Base-by-base conservation (phyloP, 2,113 vertebrate genomes). In the Greenwoodochromis staneri region DNA sequence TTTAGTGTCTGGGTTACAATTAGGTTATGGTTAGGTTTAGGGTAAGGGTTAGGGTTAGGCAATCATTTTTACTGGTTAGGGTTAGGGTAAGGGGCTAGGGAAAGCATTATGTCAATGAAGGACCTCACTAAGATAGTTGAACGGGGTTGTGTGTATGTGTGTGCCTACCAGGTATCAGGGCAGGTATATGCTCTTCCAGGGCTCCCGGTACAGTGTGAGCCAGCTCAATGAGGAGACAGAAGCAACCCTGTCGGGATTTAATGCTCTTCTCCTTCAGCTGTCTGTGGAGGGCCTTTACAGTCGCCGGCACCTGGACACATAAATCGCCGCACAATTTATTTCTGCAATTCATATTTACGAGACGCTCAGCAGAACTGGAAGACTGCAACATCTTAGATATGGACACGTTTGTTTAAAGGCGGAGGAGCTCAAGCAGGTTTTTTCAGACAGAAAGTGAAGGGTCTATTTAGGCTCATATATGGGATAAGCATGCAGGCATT, bases 241-340 rank as follows among this genome's bases (percentile, higher is more conserved):
- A 98, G 93, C 98, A 98, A 27, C 98, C 97, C 94, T 99, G 98
- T 21, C 98, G 97, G 6, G 97, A 97, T 80, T 97, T 97, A 66
- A 97, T 55, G 71, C 97, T 99, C 91, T 97, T 98, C 40, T 98
- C 98, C 90, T 97, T 98, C 27, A 99, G 96, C 91, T 98, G 98
- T 85, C 95, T 96, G 93, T 98, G 97, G 80, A 99, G 95, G 86
- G 97, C 97, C 91, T 98, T 99, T 83, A 99, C 88, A 6, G 99
- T 97, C 16, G 61, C 95, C 1, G 98, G 97, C 54, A 99, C 97
- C 98, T 99, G 92, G n/a, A 83, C 29, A 1, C 49, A 83, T 29
- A 91, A 38, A 85, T 29, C 14, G 24, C 69, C 19, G 12, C 63
- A 84, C 53, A 71, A 27, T 12, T 80, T 80, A 13, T 27, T 31